Conservation (phyloP, 2,797 vertebrate species). For the Picus viridis region DNA sequence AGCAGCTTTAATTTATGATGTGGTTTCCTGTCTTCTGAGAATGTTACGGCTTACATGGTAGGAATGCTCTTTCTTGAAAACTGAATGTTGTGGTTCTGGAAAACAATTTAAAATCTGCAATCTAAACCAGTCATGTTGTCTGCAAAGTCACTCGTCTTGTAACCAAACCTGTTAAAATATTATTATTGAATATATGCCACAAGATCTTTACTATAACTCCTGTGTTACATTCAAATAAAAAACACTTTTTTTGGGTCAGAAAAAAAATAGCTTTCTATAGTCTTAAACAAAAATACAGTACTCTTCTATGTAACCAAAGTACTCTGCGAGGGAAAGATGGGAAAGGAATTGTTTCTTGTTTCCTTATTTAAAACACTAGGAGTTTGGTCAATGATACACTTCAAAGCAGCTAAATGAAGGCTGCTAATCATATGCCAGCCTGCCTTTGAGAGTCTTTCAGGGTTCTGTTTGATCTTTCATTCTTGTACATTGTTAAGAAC, state of each 20-base stretch:
- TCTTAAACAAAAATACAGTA: not conserved
- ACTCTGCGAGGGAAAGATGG: not conserved
- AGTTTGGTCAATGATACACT: not conserved
- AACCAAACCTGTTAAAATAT: not conserved
- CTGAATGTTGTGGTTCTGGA: not conserved
- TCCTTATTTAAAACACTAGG: not conserved
- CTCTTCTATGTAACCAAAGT: not conserved
- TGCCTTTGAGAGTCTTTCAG: not conserved
- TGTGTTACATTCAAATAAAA: not conserved
- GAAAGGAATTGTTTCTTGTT: not conserved
- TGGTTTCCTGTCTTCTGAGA: not conserved
- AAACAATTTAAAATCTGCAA: not conserved
- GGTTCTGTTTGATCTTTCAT: constrained; percentile 18
- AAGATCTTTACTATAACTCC: not conserved
- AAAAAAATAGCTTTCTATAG: not conserved
- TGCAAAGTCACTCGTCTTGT: not conserved
- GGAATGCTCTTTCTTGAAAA: not conserved
- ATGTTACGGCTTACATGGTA: not conserved
- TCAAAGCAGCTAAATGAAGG: not conserved
- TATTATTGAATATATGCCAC: not conserved
- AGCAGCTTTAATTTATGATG: not conserved
- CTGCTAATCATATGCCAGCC: not conserved
- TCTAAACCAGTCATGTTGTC: not conserved
- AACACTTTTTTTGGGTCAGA: not conserved
- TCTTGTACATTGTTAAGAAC: not conserved